Evolutionary conservation across 1,140 invertebrate species (phyloP), one percentile per base, ranked within the genome.

Genomic region (Drosophila azteca): DNA sequence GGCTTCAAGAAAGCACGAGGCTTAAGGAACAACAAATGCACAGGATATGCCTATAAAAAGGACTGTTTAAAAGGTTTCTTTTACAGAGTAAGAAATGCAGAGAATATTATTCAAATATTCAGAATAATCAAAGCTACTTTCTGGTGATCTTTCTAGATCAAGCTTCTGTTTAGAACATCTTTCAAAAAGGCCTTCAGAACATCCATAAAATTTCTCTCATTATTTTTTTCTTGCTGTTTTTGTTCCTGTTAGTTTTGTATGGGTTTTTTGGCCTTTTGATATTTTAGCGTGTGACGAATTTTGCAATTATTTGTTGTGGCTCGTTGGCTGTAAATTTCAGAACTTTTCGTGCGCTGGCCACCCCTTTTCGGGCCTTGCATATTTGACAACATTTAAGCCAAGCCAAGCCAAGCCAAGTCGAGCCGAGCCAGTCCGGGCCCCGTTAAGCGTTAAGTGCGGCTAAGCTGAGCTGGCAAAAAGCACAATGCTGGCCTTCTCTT

Each of bases 291-390:
- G 79, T 87, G 82, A 82, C 78, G 79, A 88, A 87, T 77, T 79
- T 78, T 77, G 45, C 68, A 83, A 87, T 88, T 88, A 87, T 88
- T 88, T 87, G 79, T 88, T 83, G 72, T 59, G 44, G 45, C 66
- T 43, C 45, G 69, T 58, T 64, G 54, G 83, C 67, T 77, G 79
- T 82, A 82, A 83, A 83, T 88, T 79, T 76, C 31, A 63, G 70
- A 49, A 58, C 54, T 71, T 85, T 85, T 88, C 78, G 79, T 88
- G 74, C 35, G 3, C 49, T 77, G 43, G 58, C 58, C 64, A 41
- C 49, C 50, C 43, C 63, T 61, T 58, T 63, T 57, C 52, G 52
- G 48, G 29, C 24, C 49, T 69, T 63, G 68, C 81, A 85, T 87
- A 87, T 81, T 88, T 82, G 82, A 81, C 73, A 54, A 83, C 45